Conservation (phyloP, 2,888 invertebrate genomes). For the Erebia aethiops region DNA sequence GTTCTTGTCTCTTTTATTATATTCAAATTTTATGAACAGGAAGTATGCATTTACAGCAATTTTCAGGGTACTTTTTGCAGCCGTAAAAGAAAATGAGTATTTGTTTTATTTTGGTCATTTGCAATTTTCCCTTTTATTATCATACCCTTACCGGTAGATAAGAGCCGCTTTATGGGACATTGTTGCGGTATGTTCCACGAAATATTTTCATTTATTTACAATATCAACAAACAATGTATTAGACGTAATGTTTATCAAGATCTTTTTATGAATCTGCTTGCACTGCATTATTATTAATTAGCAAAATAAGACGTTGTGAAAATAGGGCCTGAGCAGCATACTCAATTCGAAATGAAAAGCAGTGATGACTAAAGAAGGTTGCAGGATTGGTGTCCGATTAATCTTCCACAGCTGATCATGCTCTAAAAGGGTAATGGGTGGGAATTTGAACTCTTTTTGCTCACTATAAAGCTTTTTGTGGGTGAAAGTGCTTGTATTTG, state of each 20-base stretch:
- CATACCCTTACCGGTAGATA: background rate
- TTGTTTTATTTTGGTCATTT: conserved; percentile 9
- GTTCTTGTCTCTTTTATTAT: background rate
- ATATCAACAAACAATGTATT: background rate
- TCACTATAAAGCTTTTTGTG: too few species aligned
- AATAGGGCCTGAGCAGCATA: too few species aligned
- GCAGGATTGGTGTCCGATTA: too few species aligned
- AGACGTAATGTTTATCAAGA: background rate
- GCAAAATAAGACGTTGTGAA: too few species aligned
- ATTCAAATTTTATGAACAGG: conserved; percentile 1
- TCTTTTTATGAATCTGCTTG: background rate
- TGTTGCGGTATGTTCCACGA: background rate
- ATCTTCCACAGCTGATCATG: too few species aligned
- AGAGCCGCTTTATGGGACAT: background rate
- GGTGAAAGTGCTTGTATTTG: too few species aligned
- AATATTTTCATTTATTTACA: conserved; percentile 6
- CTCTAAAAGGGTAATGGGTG: too few species aligned
- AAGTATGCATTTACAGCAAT: background rate
- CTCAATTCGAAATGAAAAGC: too few species aligned
- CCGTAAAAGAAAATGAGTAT: conserved; percentile 15
- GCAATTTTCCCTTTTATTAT: conserved; percentile 4
- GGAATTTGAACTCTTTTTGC: too few species aligned
- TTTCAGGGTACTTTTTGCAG: background rate
- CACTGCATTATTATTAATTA: too few species aligned
- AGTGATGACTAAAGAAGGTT: too few species aligned